Evolutionary conservation across 2,888 invertebrate genomes (phyloP).

Genomic region (Cheilosia soror): DNA sequence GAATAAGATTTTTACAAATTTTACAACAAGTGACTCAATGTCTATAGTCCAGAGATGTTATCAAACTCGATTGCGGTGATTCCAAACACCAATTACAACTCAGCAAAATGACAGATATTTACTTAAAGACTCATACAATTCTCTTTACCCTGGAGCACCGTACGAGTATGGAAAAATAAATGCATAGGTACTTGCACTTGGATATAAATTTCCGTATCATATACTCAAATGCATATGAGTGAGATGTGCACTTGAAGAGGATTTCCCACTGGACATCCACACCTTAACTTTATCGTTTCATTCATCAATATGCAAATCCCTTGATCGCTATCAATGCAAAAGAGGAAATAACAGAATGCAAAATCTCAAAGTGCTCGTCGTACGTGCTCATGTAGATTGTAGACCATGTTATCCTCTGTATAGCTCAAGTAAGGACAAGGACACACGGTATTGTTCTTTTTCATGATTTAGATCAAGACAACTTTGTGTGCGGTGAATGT

Average conservation of each 20-base stretch:
- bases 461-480: background rate
- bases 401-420: conserved; percentile 4
- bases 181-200: too few species aligned
- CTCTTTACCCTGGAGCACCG: too few species aligned
- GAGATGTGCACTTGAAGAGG: background rate
- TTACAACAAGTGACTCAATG: too few species aligned
- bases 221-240: conserved; percentile 2
- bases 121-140: too few species aligned
- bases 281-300: conserved; percentile 23
- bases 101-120: too few species aligned
- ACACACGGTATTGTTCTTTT: background rate
- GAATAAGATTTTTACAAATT: too few species aligned
- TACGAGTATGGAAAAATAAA: too few species aligned
- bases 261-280: conserved; percentile 25
- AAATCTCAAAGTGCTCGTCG: conserved; percentile 22
- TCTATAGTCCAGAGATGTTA: too few species aligned
- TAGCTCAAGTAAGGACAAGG: background rate
- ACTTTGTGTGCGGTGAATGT: background rate
- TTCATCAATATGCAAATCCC: conserved; percentile 63
- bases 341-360: conserved; percentile 55
- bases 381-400: conserved; percentile 30
- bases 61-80: too few species aligned
- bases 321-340: conserved; percentile 56
- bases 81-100: too few species aligned
- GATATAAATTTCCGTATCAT: too few species aligned